Evolutionary conservation across 2,888 invertebrate species (phyloP).

Genomic region (Drosophila heteroneura): DNA sequence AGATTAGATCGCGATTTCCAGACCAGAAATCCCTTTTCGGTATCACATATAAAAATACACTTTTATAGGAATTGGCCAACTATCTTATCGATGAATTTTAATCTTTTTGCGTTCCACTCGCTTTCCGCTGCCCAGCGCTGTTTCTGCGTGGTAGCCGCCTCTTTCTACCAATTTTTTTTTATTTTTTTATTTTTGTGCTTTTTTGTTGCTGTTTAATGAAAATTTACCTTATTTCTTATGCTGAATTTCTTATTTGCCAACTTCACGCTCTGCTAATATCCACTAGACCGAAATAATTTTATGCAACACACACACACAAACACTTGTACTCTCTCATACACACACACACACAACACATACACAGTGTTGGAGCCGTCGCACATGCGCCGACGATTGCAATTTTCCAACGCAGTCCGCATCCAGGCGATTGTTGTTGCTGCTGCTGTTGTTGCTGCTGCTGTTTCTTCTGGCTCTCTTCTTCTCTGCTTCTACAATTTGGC

Average conservation of each 20-base stretch:
- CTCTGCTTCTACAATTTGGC: conserved; percentile 61
- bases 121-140: conserved; percentile 27
- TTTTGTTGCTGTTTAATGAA: conserved; percentile 70
- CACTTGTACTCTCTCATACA: conserved; percentile 57
- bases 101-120: conserved; percentile 46
- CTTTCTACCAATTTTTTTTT: conserved; percentile 40
- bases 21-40: background rate
- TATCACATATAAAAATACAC: background rate
- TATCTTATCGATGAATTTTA: conserved; percentile 41
- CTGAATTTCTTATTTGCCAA: conserved; percentile 84
- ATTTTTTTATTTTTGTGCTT: conserved; percentile 37
- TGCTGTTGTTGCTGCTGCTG: conserved; percentile 25
- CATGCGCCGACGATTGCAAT: conserved; percentile 71
- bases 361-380: conserved; percentile 56
- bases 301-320: conserved; percentile 84
- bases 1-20: background rate
- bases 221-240: conserved; percentile 70
- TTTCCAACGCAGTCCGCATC: conserved; percentile 56
- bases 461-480: conserved; percentile 35
- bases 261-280: conserved; percentile 85
- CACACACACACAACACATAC: conserved; percentile 24
- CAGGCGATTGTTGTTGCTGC: conserved; percentile 51
- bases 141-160: conserved; percentile 31
- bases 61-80: conserved; percentile 1
- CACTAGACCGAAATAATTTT: conserved; percentile 86